Conservation (phyloP, 2,797 vertebrate genomes). For the Tokudaia muenninki region DNA sequence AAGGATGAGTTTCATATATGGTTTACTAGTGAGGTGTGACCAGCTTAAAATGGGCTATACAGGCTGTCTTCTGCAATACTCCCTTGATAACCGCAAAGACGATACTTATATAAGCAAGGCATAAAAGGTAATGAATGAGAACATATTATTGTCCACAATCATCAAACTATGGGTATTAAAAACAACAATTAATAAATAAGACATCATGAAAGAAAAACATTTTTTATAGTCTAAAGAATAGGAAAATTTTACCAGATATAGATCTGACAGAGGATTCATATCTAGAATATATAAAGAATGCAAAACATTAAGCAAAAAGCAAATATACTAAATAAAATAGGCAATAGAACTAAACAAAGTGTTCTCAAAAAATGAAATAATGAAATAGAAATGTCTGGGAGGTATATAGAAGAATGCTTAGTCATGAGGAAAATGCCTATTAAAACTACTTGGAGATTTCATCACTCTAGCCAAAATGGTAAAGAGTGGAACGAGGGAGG, state of each 20-base stretch:
- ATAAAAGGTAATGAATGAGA: background rate
- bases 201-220: background rate
- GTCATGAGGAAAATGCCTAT: background rate
- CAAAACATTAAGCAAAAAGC: background rate
- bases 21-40: background rate
- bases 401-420: background rate
- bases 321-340: background rate
- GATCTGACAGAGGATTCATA: no score
- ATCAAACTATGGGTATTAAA: background rate
- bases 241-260: background rate
- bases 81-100: background rate
- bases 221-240: background rate
- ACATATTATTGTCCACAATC: background rate
- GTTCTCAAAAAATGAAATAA: background rate
- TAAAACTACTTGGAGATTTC: background rate
- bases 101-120: background rate
- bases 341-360: background rate
- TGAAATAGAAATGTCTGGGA: background rate
- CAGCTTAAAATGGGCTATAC: background rate
- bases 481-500: background rate
- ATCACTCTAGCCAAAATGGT: background rate
- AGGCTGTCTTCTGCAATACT: background rate
- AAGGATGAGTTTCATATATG: background rate
- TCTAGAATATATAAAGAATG: background rate
- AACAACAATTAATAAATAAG: background rate